A percentile compares a stretch with the other conserved stretches of the same genome.
Evolutionary conservation across 2,113 vertebrate genomes (phyloP).

Genomic region (sheep (Ovis aries)): DNA sequence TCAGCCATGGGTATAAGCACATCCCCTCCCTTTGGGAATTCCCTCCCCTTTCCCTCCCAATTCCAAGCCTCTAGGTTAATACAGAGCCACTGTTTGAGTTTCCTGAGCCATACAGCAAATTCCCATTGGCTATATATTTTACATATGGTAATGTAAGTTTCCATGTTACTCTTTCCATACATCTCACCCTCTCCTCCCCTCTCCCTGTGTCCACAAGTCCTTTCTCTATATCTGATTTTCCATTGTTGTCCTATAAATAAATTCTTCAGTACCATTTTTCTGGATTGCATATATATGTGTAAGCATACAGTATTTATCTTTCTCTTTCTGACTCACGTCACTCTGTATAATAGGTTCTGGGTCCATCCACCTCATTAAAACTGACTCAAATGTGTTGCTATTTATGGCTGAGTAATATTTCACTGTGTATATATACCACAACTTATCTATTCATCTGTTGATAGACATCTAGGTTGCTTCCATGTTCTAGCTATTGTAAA

Average conservation of each 20-base stretch:
- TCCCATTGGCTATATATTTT: background rate
- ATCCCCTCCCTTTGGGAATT: background rate
- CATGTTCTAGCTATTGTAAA: background rate
- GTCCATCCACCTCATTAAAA: background rate
- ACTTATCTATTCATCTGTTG: background rate
- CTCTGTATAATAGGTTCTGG: background rate
- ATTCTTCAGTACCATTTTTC: background rate
- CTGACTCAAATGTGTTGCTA: background rate
- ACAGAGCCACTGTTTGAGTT: background rate
- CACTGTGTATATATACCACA: background rate
- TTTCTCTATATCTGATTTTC: background rate
- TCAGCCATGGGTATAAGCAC: background rate
- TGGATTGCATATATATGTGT: background rate
- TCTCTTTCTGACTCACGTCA: background rate
- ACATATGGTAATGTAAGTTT: background rate
- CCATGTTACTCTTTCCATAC: background rate
- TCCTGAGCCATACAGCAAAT: background rate
- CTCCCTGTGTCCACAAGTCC: background rate
- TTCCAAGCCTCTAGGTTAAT: background rate
- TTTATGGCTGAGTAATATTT: background rate
- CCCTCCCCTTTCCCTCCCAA: background rate
- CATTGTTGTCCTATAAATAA: background rate
- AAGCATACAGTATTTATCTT: background rate
- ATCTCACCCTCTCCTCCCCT: background rate
- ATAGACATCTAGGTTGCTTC: background rate